phyloP scores from a whole-genome alignment of 1,140 invertebrate genomes.

The Drosophila mayri region DNA sequence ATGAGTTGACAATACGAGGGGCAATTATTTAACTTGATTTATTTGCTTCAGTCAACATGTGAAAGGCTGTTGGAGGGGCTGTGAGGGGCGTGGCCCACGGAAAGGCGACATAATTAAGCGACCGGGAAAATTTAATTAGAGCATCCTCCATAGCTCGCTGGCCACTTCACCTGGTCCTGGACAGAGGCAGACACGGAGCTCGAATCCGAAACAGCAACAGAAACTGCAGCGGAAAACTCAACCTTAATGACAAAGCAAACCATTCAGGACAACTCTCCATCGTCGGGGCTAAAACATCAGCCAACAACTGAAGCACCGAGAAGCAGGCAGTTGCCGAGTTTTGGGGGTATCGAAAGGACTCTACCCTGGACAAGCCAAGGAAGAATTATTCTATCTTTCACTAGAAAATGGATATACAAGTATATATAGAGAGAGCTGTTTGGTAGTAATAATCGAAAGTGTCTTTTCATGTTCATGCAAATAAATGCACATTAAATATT shows the following conservation, averaged over 20 bases:
- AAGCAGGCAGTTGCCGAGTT: neutral
- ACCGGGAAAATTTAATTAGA: slow-evolving; percentile 75
- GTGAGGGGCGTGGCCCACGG: slow-evolving; percentile 1
- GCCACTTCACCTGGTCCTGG: slow-evolving; percentile 58
- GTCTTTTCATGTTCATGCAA: neutral
- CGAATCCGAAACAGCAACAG: slow-evolving; percentile 2
- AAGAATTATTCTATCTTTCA: too few species aligned
- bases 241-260: slow-evolving; percentile 76
- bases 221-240: slow-evolving; percentile 29
- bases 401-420: too few species aligned
- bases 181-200: neutral
- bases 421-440: neutral
- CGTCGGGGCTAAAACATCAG: slow-evolving; percentile 33
- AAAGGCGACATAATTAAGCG: slow-evolving; percentile 65
- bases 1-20: slow-evolving; percentile 70
- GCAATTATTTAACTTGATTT: slow-evolving; percentile 82
- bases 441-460: neutral
- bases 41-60: slow-evolving; percentile 72
- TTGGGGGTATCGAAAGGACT: neutral
- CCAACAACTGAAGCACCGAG: slow-evolving; percentile 24
- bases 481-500: neutral
- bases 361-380: slow-evolving; percentile 9
- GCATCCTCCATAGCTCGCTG: slow-evolving; percentile 52
- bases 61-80: neutral
- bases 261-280: slow-evolving; percentile 28